Percentiles rank a stretch among this genome's conserved stretches.
phyloP scores from a whole-genome alignment of 1,140 invertebrate species.

The Leptoteleia sp. region DNA sequence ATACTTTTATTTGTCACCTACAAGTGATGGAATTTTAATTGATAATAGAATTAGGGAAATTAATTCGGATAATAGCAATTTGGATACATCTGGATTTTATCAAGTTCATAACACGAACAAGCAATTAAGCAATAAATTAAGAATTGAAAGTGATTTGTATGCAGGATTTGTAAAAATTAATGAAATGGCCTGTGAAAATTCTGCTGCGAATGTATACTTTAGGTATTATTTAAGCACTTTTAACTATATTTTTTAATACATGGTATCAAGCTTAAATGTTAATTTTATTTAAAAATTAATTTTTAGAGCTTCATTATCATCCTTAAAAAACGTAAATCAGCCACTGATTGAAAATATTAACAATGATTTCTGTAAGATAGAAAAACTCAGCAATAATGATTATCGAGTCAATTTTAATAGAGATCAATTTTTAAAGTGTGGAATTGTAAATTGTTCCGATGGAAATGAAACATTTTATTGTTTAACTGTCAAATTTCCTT shows the following conservation, averaged over 20 bases:
- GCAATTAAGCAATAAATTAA: conserved; percentile 5
- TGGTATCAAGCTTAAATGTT: no score
- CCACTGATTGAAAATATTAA: conserved; percentile 69
- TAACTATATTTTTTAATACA: no score
- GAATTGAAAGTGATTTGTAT: conserved; percentile 4
- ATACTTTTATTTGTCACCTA: conserved; percentile 25
- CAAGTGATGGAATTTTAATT: conserved; percentile 14
- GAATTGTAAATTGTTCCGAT: conserved; percentile 72
- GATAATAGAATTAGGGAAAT: conserved; percentile 20
- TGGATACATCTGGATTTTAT: conserved; percentile 2
- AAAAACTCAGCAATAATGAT: conserved; percentile 53
- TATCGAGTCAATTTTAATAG: conserved; percentile 70
- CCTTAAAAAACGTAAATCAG: conserved; percentile 30
- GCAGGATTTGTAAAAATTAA: conserved; percentile 23
- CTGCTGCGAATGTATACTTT: conserved; percentile 68
- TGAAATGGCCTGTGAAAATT: conserved; percentile 69
- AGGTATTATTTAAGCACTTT: no score
- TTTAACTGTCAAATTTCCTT: conserved; percentile 83
- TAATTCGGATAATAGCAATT: conserved; percentile 2
- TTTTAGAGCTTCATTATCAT: conserved; percentile 56
- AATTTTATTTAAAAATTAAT: no score
- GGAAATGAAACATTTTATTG: conserved; percentile 77
- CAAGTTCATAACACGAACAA: conserved; percentile 14
- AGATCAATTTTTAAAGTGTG: conserved; percentile 71
- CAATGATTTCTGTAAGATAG: conserved; percentile 64